Evolutionary conservation across 2,888 invertebrate species (phyloP).

Genomic region (Itoplectis maculator): DNA sequence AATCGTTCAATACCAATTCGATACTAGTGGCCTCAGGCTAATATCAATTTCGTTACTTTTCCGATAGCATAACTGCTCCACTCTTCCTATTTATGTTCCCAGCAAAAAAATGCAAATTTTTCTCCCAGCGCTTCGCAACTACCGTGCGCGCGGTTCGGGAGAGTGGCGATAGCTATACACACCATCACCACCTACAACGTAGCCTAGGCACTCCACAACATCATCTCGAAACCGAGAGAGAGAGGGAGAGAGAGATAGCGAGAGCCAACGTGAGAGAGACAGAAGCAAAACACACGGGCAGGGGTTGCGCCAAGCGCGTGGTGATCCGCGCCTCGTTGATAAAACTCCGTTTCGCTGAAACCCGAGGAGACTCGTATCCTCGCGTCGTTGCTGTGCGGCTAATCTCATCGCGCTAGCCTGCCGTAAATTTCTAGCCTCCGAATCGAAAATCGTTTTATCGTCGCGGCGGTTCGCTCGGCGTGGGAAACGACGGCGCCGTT

Average conservation of each 20-base stretch:
- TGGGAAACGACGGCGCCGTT: conserved; percentile 19
- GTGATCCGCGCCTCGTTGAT: conserved; percentile 50
- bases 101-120: background rate
- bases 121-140: too few relatives aligned
- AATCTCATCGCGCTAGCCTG: background rate
- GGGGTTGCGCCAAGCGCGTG: conserved; percentile 74
- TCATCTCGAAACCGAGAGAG: background rate
- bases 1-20: too few relatives aligned
- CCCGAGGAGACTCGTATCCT: background rate
- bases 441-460: conserved; percentile 6
- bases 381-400: background rate
- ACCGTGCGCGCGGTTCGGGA: background rate
- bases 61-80: background rate
- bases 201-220: too few relatives aligned
- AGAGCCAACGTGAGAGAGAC: too few relatives aligned
- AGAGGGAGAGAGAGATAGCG: conserved; percentile 42
- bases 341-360: conserved; percentile 1
- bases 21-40: too few relatives aligned
- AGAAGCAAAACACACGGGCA: conserved; percentile 67
- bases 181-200: background rate
- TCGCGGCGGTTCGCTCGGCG: background rate
- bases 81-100: background rate
- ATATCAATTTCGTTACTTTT: background rate
- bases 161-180: background rate
- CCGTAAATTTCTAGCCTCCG: background rate